These are phyloP conservation scores for Gymnopithys bicolor DNA, from an alignment of 2,797 vertebrate genomes.

Conservation along the genomic window DNA sequence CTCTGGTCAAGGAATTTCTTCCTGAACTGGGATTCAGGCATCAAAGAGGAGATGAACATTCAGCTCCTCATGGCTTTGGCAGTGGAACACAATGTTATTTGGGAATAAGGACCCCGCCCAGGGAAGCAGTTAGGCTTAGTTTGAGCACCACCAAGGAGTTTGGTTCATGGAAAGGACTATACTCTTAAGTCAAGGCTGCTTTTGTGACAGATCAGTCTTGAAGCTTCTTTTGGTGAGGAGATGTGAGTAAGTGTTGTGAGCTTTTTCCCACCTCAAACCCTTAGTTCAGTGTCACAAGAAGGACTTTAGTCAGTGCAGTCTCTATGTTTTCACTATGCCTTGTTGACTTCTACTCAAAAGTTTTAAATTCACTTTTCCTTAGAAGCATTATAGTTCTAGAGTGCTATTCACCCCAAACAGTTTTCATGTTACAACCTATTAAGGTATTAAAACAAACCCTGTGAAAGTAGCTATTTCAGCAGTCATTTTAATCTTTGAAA, in stretches of 20 bases:
- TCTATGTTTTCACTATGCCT: not conserved
- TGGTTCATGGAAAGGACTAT: not conserved
- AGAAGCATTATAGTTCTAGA: slow-evolving; percentile 17
- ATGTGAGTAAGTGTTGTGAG: not conserved
- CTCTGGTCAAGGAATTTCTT: not conserved
- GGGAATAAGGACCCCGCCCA: not conserved
- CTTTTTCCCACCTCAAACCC: not conserved
- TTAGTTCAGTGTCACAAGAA: slow-evolving; percentile 4
- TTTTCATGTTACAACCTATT: slow-evolving; percentile 32
- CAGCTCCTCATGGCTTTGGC: not conserved
- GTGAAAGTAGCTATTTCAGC: slow-evolving; percentile 36
- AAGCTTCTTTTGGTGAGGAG: not conserved
- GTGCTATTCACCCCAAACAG: not conserved
- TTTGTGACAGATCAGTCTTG: not conserved
- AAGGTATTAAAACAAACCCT: slow-evolving; percentile 15
- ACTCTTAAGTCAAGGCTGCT: not conserved
- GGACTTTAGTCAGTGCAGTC: not conserved
- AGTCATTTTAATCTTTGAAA: slow-evolving; percentile 61
- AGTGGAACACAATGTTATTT: not conserved
- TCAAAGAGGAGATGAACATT: not conserved
- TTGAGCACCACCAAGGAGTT: not conserved
- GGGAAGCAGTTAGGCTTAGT: not conserved
- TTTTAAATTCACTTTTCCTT: slow-evolving; percentile 18
- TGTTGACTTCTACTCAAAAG: not conserved
- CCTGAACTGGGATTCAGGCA: not conserved